Evolutionary conservation across 2,888 invertebrate genomes (phyloP).

Genomic region (Drosophila ezoana): DNA sequence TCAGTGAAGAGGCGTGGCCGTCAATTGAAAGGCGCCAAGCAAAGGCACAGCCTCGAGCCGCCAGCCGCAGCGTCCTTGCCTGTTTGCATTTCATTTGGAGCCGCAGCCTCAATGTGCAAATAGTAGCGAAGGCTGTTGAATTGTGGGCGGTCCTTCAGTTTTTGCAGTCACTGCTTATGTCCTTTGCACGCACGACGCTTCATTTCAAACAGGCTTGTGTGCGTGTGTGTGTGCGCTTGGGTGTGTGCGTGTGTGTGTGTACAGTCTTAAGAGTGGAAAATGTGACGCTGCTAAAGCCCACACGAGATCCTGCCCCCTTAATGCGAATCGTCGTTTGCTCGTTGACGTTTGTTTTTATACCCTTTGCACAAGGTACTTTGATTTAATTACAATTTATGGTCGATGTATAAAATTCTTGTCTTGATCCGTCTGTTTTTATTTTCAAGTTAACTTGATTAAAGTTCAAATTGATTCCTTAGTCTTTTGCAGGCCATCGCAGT

Average conservation of each 20-base stretch:
- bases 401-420: too few species aligned
- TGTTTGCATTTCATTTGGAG: constrained; percentile 69
- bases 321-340: constrained; percentile 29
- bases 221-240: constrained; percentile 9
- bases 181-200: constrained; percentile 52
- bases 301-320: constrained; percentile 30
- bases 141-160: constrained; percentile 52
- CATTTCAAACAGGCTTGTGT: constrained; percentile 15
- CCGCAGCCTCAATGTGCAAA: constrained; percentile 41
- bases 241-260: constrained; percentile 23
- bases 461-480: too few species aligned
- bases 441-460: too few species aligned
- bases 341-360: constrained; percentile 36
- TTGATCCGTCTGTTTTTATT: too few species aligned
- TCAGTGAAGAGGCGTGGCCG: constrained; percentile 53
- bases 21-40: constrained; percentile 64
- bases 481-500: too few species aligned
- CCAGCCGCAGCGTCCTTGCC: constrained; percentile 24
- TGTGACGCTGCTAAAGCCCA: constrained; percentile 35
- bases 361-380: not conserved
- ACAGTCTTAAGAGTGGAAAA: constrained; percentile 63
- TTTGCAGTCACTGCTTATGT: constrained; percentile 74
- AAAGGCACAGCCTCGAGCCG: not conserved
- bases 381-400: not conserved
- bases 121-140: constrained; percentile 22